phyloP scores from a whole-genome alignment of 2,888 invertebrate genomes.

The Bombylius discolor region DNA sequence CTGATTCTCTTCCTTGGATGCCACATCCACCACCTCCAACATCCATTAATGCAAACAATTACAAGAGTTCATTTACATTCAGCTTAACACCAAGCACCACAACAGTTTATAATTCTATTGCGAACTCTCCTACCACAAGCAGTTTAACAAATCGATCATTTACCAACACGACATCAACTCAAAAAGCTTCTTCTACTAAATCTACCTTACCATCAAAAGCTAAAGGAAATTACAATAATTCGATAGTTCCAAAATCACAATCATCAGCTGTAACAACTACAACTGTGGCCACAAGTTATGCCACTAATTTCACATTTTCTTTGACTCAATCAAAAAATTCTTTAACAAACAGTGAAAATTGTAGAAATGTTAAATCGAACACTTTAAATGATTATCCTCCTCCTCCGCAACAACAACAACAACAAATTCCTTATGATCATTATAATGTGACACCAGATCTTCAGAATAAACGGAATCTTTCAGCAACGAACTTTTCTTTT shows the following conservation, averaged over 20 bases:
- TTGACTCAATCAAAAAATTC: conserved; percentile 12
- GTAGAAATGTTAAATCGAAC: not conserved
- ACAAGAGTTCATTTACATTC: conserved; percentile 11
- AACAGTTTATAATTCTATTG: not conserved
- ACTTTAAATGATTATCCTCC: conserved; percentile 7
- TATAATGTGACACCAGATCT: not conserved
- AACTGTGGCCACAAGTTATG: not conserved
- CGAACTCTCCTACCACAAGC: not conserved
- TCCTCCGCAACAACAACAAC: not conserved
- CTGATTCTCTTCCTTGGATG: conserved; percentile 1
- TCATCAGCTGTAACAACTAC: not conserved
- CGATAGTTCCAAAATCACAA: not conserved
- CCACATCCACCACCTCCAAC: not conserved
- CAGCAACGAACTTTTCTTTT: conserved; percentile 11
- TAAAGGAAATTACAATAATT: not conserved
- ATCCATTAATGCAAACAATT: not conserved
- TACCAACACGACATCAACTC: not conserved
- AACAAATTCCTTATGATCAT: not conserved
- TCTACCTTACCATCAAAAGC: not conserved
- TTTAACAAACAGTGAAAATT: conserved; percentile 4
- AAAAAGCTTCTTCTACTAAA: not conserved
- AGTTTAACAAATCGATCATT: not conserved
- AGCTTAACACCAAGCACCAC: conserved; percentile 9
- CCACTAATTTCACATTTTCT: conserved; percentile 16
- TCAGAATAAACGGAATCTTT: not conserved